Percentiles rank a stretch among this genome's conserved stretches.
These are phyloP conservation scores for Drosophila subquinaria DNA, from an alignment of 2,888 invertebrate species.

Conservation along the genomic window DNA sequence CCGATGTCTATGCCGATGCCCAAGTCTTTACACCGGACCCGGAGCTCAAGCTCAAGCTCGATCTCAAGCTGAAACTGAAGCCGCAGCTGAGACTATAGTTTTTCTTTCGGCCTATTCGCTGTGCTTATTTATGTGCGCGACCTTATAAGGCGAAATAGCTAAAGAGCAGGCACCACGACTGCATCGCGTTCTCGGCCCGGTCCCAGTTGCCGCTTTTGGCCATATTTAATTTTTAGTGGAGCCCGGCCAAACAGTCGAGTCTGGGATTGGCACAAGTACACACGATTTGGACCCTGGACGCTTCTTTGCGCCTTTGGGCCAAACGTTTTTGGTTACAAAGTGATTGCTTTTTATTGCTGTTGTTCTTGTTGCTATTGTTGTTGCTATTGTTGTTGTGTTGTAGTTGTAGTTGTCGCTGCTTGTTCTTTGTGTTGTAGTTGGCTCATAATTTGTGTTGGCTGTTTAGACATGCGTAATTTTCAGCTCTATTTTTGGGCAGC, in stretches of 20 bases:
- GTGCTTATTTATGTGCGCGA: slow-evolving; percentile 79
- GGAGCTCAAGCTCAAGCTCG: not conserved
- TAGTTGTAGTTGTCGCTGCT: not conserved
- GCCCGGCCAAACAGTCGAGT: slow-evolving; percentile 4
- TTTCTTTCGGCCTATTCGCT: slow-evolving; percentile 48
- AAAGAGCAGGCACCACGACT: slow-evolving; percentile 55
- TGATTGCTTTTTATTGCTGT: slow-evolving; percentile 73
- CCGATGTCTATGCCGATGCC: slow-evolving; percentile 31
- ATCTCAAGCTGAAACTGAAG: slow-evolving; percentile 9
- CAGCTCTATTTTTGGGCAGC: slow-evolving; percentile 56
- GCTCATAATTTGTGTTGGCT: slow-evolving; percentile 69
- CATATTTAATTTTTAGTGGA: slow-evolving; percentile 69
- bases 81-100: not conserved
- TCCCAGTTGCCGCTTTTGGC: slow-evolving; percentile 70
- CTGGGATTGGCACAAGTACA: slow-evolving; percentile 50
- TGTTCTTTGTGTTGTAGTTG: slow-evolving; percentile 32
- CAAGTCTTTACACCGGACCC: slow-evolving; percentile 19
- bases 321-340: slow-evolving; percentile 71
- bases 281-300: slow-evolving; percentile 40
- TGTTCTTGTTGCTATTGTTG: slow-evolving; percentile 26
- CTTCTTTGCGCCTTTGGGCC: slow-evolving; percentile 57
- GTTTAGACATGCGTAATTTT: slow-evolving; percentile 77
- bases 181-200: slow-evolving; percentile 30
- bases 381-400: slow-evolving; percentile 49
- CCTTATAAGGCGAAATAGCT: slow-evolving; percentile 78